phyloP scores from a whole-genome alignment of 2,888 invertebrate genomes.

The Dicyrtoma fusca region DNA sequence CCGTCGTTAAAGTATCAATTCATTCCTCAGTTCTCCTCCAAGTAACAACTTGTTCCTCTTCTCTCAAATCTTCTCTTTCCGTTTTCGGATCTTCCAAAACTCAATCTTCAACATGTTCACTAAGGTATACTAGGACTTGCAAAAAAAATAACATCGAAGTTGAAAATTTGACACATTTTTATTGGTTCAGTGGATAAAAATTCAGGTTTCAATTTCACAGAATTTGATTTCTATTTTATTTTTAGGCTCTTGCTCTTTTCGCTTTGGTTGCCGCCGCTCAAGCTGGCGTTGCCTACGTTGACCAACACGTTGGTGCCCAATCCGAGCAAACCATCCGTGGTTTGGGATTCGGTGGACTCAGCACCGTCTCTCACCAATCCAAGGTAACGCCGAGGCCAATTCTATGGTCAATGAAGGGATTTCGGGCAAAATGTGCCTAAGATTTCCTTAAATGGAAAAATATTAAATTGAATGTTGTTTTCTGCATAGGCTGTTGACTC shows the following conservation, averaged over 20 bases:
- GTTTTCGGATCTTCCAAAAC: conserved; percentile 29
- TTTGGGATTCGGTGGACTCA: conserved; percentile 46
- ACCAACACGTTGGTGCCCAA: conserved; percentile 42
- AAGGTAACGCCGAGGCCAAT: conserved; percentile 16
- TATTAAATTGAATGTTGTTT: not conserved
- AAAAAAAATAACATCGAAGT: not conserved
- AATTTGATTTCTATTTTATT: conserved; percentile 7
- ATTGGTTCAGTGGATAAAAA: not conserved
- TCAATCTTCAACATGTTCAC: conserved; percentile 33
- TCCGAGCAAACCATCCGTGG: conserved; percentile 51
- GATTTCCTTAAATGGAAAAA: not conserved
- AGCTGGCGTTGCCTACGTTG: conserved; percentile 21
- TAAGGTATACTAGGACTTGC: conserved; percentile 23
- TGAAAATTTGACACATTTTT: not conserved
- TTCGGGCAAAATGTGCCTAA: not conserved
- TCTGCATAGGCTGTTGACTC: conserved; percentile 42
- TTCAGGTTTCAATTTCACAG: conserved; percentile 1
- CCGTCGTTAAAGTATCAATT: conserved; percentile 25
- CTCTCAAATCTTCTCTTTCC: conserved; percentile 22
- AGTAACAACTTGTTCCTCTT: conserved; percentile 14
- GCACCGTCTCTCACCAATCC: conserved; percentile 45
- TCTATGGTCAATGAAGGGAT: not conserved
- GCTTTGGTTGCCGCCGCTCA: conserved; percentile 38
- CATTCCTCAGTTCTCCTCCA: conserved; percentile 31
- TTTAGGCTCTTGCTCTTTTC: conserved; percentile 38